Evolutionary conservation across 64 coral and sea anemone genomes (phyloP).

Genomic region (Stichodactyla mertensii): DNA sequence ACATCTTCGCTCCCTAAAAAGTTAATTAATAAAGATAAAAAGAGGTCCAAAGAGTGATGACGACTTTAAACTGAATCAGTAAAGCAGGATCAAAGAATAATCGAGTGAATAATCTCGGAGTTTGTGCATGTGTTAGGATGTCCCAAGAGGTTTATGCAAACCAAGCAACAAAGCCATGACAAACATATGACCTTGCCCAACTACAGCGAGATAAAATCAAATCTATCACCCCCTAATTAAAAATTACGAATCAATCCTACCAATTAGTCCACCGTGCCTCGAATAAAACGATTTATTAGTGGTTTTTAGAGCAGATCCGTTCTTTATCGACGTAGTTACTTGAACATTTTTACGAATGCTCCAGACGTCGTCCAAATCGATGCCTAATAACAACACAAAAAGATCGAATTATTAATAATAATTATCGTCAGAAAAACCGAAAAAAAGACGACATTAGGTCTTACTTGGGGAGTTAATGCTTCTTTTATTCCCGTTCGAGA

Average conservation of each 20-base stretch:
- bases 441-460: neutral
- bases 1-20: conserved; percentile 16
- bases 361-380: conserved; percentile 79
- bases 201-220: neutral
- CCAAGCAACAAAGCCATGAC: neutral
- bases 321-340: conserved; percentile 63
- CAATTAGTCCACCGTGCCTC: conserved; percentile 67
- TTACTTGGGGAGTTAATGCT: conserved; percentile 63
- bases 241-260: conserved; percentile 17
- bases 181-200: neutral
- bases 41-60: neutral
- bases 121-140: neutral
- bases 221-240: neutral
- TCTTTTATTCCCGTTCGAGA: conserved; percentile 38
- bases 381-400: conserved; percentile 29
- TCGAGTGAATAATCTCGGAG: neutral
- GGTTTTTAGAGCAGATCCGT: conserved; percentile 62
- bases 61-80: neutral
- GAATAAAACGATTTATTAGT: conserved; percentile 67
- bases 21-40: neutral
- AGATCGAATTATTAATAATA: neutral
- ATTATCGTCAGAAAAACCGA: neutral
- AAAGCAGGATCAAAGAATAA: neutral
- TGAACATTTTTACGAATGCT: conserved; percentile 88
- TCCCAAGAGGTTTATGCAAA: neutral